Evolutionary conservation across 2,797 vertebrate species (phyloP).

Genomic region (Harpagifer antarcticus): DNA sequence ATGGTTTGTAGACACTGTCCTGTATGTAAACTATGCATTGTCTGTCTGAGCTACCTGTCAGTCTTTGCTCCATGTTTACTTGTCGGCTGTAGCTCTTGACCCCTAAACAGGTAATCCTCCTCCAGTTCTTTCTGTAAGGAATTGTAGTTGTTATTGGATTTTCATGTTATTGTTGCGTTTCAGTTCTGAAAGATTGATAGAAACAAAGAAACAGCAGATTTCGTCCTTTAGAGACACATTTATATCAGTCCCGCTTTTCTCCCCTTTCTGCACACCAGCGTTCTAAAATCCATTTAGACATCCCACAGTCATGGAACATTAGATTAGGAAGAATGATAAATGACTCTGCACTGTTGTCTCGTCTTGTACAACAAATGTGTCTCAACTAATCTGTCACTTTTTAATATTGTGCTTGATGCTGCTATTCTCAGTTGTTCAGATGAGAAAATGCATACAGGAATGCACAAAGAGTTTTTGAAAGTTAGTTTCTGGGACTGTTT

Average conservation of each 20-base stretch:
- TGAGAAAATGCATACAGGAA: background rate
- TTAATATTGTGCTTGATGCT: background rate
- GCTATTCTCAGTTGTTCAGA: background rate
- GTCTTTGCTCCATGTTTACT: background rate
- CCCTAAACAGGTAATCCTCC: background rate
- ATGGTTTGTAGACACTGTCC: background rate
- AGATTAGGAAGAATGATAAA: constrained; percentile 2
- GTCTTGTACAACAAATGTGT: background rate
- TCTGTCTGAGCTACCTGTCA: background rate
- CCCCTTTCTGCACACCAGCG: background rate
- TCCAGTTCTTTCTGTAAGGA: background rate
- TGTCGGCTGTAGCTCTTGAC: background rate
- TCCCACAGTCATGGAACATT: background rate
- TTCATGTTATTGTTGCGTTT: background rate
- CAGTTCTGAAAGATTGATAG: background rate
- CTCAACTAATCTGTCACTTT: constrained; percentile 3
- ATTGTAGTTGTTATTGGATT: background rate
- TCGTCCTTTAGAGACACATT: background rate
- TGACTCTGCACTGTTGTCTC: background rate
- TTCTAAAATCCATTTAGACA: background rate
- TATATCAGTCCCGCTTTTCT: background rate
- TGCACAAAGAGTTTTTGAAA: background rate
- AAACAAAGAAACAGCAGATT: background rate
- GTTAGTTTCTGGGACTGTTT: background rate
- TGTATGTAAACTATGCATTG: background rate